Evolutionary conservation across 2,888 invertebrate genomes (phyloP), one percentile per base, ranked within the genome.

Genomic region (Drosophila nigritarsus): DNA sequence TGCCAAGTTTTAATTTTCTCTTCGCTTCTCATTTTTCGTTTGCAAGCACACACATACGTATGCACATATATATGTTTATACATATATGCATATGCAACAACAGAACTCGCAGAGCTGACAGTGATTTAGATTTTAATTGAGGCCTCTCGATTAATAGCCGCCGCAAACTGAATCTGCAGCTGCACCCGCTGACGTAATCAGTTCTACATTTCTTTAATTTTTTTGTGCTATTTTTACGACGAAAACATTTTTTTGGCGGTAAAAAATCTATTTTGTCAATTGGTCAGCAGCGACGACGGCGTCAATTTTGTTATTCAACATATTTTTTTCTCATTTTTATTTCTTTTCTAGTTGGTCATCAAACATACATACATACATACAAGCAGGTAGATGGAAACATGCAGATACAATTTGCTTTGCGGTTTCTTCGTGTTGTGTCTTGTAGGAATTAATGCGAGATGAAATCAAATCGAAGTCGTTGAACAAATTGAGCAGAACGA

Each of bases 41-140:
- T 61, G n/a, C 59, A 50, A 60, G 61, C 55, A 49, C 42, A 38
- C 34, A 45, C 51, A 38, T 34, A 27, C 49, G 45, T 42, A n/a
- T 38, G 48, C 48, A 11, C 36, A 27, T 0, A 27, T 51, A 40
- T 40, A 42, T 50, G 11, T 20, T 20, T 15, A 24, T 8, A 13
- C n/a, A 30, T 29, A 30, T 36, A 24, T 27, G 40, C 51, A 32
- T 24, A 32, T 20, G 48, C 55, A 71, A 45, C 60, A 78, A 64
- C 42, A 70, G 51, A 38, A 64, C 70, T 63, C 66, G 69, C 20
- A 1, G 63, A 66, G 69, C 76, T 82, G 87, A 76, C 82, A 87
- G 83, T 83, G 87, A 85, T 87, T 87, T 80, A 61, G 61, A 81
- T 87, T 77, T 76, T 74, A 85, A 87, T 87, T 85, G 78, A 84